These are phyloP conservation scores for Ianthella basta DNA, from an alignment of 37 sponge, comb jelly and placozoan genomes.

Conservation along the genomic window DNA sequence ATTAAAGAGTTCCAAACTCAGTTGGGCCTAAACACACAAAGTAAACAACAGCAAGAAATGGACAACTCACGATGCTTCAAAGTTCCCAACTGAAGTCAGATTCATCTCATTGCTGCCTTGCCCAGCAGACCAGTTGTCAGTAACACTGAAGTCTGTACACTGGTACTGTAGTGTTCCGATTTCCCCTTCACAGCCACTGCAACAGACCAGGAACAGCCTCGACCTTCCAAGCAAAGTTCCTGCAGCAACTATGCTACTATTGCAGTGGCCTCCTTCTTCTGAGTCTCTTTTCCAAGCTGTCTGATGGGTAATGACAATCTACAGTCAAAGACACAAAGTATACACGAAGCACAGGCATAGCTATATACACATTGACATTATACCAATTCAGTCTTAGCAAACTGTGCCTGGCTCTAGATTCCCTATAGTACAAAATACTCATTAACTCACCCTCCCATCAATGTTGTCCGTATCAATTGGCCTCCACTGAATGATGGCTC, in stretches of 20 bases:
- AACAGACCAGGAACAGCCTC: not conserved
- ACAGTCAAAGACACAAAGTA: too few species aligned
- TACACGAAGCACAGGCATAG: too few species aligned
- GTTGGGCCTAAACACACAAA: too few species aligned
- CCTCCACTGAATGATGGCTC: too few species aligned
- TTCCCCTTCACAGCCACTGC: slow-evolving; percentile 23
- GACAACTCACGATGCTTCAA: slow-evolving; percentile 44
- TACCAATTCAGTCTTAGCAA: too few species aligned
- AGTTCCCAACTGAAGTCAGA: not conserved
- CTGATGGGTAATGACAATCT: slow-evolving; percentile 31
- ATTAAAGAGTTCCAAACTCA: too few species aligned
- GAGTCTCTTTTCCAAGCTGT: slow-evolving; percentile 38
- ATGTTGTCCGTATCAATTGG: too few species aligned
- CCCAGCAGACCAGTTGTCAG: slow-evolving; percentile 39
- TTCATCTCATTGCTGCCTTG: not conserved
- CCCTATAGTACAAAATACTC: too few species aligned
- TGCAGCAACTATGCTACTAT: not conserved
- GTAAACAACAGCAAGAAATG: too few species aligned
- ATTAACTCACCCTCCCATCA: too few species aligned
- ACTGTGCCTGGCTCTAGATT: too few species aligned
- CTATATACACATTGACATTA: too few species aligned
- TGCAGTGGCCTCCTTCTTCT: not conserved
- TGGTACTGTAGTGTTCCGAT: slow-evolving; percentile 1
- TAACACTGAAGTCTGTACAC: slow-evolving; percentile 39
- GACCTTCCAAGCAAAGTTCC: not conserved